A percentile compares a stretch with the other conserved stretches of the same genome.
These are phyloP conservation scores for Liodrosophila aerea DNA, from an alignment of 2,888 invertebrate genomes.

Conservation along the genomic window DNA sequence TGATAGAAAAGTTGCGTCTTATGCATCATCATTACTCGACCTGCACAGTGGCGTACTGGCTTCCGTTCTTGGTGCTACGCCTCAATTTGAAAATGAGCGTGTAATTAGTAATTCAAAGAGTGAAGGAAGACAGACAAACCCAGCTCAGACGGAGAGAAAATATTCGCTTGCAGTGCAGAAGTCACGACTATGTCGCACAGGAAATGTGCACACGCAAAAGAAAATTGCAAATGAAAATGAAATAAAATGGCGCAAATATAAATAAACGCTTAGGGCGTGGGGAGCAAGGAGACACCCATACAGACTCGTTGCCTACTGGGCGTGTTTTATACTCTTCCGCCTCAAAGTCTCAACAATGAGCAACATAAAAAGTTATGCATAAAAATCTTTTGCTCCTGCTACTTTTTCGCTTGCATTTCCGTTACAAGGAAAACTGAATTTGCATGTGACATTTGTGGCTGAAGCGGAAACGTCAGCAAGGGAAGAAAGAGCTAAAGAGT, in stretches of 20 bases:
- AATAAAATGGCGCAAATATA: constrained; percentile 68
- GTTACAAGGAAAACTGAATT: constrained; percentile 64
- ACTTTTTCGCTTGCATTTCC: constrained; percentile 68
- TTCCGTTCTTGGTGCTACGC: constrained; percentile 42
- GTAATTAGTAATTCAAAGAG: constrained; percentile 70
- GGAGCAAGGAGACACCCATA: constrained; percentile 4
- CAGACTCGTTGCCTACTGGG: constrained; percentile 52
- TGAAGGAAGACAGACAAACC: constrained; percentile 6
- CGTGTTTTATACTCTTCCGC: constrained; percentile 58
- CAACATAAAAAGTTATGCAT: constrained; percentile 67
- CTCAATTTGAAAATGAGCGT: constrained; percentile 66
- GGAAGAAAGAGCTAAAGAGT: constrained; percentile 1
- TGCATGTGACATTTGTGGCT: constrained; percentile 67
- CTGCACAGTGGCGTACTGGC: constrained; percentile 10
- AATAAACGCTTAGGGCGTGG: constrained; percentile 30
- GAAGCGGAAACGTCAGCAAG: constrained; percentile 24
- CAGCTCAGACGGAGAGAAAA: constrained; percentile 11
- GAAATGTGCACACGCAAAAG: constrained; percentile 67
- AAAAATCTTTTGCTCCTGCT: constrained; percentile 58
- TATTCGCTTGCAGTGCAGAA: constrained; percentile 47
- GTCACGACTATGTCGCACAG: constrained; percentile 56
- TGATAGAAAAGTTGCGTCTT: constrained; percentile 16
- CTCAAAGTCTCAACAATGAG: constrained; percentile 55
- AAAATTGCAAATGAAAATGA: constrained; percentile 68
- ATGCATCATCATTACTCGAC: constrained; percentile 33